Base-by-base conservation (phyloP, 2,113 vertebrate species). In the Mobula birostris region DNA sequence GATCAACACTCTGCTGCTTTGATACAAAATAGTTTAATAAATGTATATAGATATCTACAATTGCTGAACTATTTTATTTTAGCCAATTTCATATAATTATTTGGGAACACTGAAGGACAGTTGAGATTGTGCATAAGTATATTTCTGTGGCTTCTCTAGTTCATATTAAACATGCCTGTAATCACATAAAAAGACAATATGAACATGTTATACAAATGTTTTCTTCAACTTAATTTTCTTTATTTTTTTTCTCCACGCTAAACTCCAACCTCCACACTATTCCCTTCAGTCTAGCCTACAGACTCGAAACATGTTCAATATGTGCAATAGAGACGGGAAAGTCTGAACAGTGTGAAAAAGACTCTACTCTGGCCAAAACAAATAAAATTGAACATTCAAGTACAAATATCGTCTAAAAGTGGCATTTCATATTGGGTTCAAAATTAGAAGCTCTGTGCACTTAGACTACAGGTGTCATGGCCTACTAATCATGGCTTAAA, bases 1-100 rank as follows among this genome's bases (percentile, higher is more conserved):
- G 4, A 74, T 74, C 36, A 66, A 70, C 56, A 93, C 36, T 93
- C 90, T 56, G 70, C 66, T 40, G 90, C 91, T 93, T 93, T 1
- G 24, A 68, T 68, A 90, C 24, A 90, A 90, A 36, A 36, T 90
- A 36, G 87, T 68, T 90, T 66, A 90, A 87, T 61, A 87, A 90
- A 68, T 88, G 21, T 63, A 88, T 56, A 24, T 74, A 40, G 70
- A 48, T 74, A 74, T 72, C 19, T 93, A 48, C 72, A 93, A 93
- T 48, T 56, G 11, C 21, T 32, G 61, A 66, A 66, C 48, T 48
- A 48, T 48, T 90, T 90, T 6, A 90, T 29, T 32, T 32, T n/a
- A 90, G 29, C 83, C 24, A 88, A 88, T 63, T 88, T 88, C 63
- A 58, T 63, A 61, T 63, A 15, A 87, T 90, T 63, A 90, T 90